Evolutionary conservation across 1,140 invertebrate genomes (phyloP).

Genomic region (Macrocentrus cingulum): DNA sequence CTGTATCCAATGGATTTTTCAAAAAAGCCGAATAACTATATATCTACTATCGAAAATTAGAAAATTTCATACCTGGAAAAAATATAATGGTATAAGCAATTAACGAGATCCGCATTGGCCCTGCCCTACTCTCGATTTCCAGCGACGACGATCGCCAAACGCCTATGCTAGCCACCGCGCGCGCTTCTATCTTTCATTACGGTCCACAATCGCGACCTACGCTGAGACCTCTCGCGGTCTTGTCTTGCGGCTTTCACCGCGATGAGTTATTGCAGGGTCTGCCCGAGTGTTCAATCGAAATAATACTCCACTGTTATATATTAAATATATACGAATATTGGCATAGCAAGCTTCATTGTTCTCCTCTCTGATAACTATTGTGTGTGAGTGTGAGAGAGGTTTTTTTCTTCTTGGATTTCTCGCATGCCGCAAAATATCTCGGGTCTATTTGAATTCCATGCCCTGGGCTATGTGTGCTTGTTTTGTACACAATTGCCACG

Average conservation of each 20-base stretch:
- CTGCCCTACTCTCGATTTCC: conserved; percentile 5
- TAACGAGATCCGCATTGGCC: conserved; percentile 10
- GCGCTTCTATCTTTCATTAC: conserved; percentile 25
- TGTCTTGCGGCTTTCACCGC: conserved; percentile 22
- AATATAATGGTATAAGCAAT: too few species aligned
- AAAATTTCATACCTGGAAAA: too few species aligned
- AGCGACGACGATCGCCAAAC: not conserved
- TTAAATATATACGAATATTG: not conserved
- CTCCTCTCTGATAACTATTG: too few species aligned
- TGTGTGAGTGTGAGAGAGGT: too few species aligned
- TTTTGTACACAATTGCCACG: conserved; percentile 14
- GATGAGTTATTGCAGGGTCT: conserved; percentile 27
- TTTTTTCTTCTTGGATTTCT: conserved; percentile 25
- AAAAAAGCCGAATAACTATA: too few species aligned
- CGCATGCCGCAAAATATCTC: not conserved
- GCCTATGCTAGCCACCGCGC: too few species aligned
- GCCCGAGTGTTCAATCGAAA: conserved; percentile 10
- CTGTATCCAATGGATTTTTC: too few species aligned
- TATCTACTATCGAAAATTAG: too few species aligned
- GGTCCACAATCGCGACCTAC: too few species aligned
- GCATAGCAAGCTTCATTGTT: conserved; percentile 19
- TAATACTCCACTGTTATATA: conserved; percentile 3
- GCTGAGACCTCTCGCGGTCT: not conserved
- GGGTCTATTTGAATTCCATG: conserved; percentile 9
- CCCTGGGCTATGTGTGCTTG: conserved; percentile 1